phyloP scores from a whole-genome alignment of 2,797 vertebrate species.

The Babyrousa celebensis region DNA sequence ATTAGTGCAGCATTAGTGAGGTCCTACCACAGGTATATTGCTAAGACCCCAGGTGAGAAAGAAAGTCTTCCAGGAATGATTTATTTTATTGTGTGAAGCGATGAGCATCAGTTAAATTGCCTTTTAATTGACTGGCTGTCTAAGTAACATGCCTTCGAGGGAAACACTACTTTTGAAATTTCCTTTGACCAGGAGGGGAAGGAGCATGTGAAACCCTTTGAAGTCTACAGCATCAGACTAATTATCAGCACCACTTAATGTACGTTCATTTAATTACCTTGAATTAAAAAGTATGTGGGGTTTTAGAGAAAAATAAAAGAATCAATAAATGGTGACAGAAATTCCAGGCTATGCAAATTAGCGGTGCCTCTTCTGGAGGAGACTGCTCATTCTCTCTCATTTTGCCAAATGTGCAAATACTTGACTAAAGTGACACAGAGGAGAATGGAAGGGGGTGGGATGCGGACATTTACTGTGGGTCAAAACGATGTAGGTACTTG shows the following conservation, averaged over 20 bases:
- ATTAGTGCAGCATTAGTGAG: slow-evolving; percentile 43
- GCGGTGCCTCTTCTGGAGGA: not conserved
- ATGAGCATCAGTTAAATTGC: slow-evolving; percentile 76
- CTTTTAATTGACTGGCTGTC: slow-evolving; percentile 80
- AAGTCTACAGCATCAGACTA: slow-evolving; percentile 78
- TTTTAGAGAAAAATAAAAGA: slow-evolving; percentile 73
- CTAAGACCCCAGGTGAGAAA: slow-evolving; percentile 73
- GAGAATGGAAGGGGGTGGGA: no score
- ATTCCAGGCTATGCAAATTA: slow-evolving; percentile 50
- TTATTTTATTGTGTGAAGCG: slow-evolving; percentile 72
- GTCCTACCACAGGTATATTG: slow-evolving; percentile 25
- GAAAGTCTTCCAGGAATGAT: slow-evolving; percentile 74
- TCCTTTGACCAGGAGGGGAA: slow-evolving; percentile 73
- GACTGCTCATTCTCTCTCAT: not conserved
- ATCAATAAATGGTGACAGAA: slow-evolving; percentile 68
- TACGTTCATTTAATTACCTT: slow-evolving; percentile 65
- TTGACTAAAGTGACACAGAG: not conserved
- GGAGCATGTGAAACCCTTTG: slow-evolving; percentile 75
- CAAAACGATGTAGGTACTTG: not conserved
- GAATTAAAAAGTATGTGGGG: slow-evolving; percentile 76
- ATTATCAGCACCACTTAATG: slow-evolving; percentile 71
- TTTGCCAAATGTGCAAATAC: not conserved
- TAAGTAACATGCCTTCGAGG: slow-evolving; percentile 79
- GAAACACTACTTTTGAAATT: slow-evolving; percentile 80
- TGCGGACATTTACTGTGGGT: not conserved